Conservation (phyloP, 53 echinoderm and acorn worm genomes). For the Pentamera pediparva region DNA sequence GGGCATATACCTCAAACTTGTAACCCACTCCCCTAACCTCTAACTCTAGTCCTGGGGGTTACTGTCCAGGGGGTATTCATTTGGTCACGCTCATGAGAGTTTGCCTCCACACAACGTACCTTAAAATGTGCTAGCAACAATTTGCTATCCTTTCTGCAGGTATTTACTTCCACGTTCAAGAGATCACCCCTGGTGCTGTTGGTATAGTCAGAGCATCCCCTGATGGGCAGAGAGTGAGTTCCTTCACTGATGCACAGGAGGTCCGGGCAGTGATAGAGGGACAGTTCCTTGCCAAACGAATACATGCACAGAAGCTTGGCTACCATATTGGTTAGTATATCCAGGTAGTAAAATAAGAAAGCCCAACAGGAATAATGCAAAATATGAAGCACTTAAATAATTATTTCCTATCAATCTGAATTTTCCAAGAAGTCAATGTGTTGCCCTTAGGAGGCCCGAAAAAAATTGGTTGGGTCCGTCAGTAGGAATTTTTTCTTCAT, state of each 20-base stretch:
- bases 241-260: conserved; percentile 62
- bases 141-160: conserved; percentile 33
- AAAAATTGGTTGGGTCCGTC: too few species aligned
- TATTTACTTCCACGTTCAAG: conserved; percentile 94
- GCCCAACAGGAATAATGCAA: too few species aligned
- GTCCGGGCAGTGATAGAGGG: conserved; percentile 80
- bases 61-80: neutral
- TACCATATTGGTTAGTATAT: conserved; percentile 71
- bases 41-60: too few species aligned
- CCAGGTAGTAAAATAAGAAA: neutral
- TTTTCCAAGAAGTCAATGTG: too few species aligned
- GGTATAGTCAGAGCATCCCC: conserved; percentile 58
- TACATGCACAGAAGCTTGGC: conserved; percentile 93
- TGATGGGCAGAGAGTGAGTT: conserved; percentile 34
- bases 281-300: conserved; percentile 85
- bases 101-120: neutral
- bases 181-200: conserved; percentile 89
- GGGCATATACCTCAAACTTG: too few species aligned
- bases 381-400: too few species aligned
- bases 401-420: too few species aligned
- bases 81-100: neutral
- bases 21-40: too few species aligned
- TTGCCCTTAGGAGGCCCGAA: neutral
- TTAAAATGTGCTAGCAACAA: neutral
- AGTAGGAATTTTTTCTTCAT: too few species aligned